These are phyloP conservation scores for Dasyornis broadbenti DNA, from an alignment of 2,113 vertebrate genomes.

Conservation along the genomic window DNA sequence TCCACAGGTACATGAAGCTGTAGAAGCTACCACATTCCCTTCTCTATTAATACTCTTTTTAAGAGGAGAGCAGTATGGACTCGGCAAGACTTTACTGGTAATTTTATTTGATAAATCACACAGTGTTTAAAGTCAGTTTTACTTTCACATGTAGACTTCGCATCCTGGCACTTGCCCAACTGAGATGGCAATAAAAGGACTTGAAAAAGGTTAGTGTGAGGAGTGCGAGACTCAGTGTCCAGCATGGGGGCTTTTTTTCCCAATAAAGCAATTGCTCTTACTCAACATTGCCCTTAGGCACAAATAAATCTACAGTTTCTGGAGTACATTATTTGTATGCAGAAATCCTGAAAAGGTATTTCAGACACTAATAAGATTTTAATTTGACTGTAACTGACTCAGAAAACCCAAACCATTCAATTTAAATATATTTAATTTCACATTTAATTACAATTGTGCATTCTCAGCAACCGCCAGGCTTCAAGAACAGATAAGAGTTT, in stretches of 20 bases:
- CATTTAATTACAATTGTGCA: constrained; percentile 39
- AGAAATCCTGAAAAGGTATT: constrained; percentile 36
- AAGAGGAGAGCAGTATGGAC: not conserved
- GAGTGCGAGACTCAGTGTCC: not conserved
- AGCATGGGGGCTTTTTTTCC: not conserved
- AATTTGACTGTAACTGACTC: constrained; percentile 39
- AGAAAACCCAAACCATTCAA: constrained; percentile 23
- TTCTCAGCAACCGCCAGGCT: not conserved
- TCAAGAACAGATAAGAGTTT: constrained; percentile 29
- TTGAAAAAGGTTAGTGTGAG: not conserved
- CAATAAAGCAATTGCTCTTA: not conserved
- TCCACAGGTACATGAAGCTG: not conserved
- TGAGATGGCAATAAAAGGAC: not conserved
- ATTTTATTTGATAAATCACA: not conserved
- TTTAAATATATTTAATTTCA: constrained; percentile 45
- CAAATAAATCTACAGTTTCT: constrained; percentile 23
- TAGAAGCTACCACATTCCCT: not conserved
- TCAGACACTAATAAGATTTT: constrained; percentile 41
- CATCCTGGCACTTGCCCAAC: not conserved
- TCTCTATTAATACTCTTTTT: not conserved
- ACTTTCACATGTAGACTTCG: not conserved
- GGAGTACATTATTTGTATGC: constrained; percentile 7
- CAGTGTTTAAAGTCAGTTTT: not conserved
- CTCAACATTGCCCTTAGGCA: not conserved
- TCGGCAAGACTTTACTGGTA: not conserved